A percentile compares a stretch with the other conserved stretches of the same genome.
phyloP scores from a whole-genome alignment of 2,113 vertebrate species.

The Ranitomeya imitator region DNA sequence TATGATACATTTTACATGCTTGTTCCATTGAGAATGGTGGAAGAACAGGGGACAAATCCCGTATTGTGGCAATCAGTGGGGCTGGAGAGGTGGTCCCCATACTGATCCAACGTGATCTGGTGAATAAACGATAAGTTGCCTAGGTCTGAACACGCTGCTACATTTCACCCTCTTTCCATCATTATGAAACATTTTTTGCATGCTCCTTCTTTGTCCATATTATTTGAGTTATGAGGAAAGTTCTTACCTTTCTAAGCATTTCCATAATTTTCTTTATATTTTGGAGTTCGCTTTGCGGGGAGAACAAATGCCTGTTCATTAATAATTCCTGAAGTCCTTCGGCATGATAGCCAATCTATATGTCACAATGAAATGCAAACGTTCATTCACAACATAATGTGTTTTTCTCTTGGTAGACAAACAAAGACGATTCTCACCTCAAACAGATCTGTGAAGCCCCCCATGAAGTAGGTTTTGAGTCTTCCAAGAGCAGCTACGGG shows the following conservation, averaged over 20 bases:
- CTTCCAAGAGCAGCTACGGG: conserved; percentile 44
- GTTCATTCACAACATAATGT: neutral
- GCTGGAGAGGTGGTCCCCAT: too few relatives aligned
- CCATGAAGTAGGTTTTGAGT: conserved; percentile 62
- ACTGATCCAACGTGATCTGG: too few relatives aligned
- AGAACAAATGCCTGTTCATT: conserved; percentile 56
- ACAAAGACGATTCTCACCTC: conserved; percentile 61
- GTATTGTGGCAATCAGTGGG: too few relatives aligned
- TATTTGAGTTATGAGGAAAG: neutral
- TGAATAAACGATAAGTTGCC: too few relatives aligned
- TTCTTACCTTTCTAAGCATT: conserved; percentile 63
- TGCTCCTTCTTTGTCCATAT: neutral
- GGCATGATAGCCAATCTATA: conserved; percentile 63
- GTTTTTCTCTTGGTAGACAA: conserved; percentile 3
- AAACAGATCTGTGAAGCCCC: conserved; percentile 61
- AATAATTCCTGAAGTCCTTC: conserved; percentile 62
- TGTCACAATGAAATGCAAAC: conserved; percentile 50
- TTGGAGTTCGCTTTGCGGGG: conserved; percentile 41
- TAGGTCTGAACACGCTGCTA: too few relatives aligned
- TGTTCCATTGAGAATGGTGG: too few relatives aligned
- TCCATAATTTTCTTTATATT: conserved; percentile 55
- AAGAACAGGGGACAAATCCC: too few relatives aligned
- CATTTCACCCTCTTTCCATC: neutral
- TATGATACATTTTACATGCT: neutral
- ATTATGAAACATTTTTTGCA: neutral